These are phyloP conservation scores for Axinella damicornis DNA, from an alignment of 37 sponge, comb jelly and placozoan species.

Conservation along the genomic window DNA sequence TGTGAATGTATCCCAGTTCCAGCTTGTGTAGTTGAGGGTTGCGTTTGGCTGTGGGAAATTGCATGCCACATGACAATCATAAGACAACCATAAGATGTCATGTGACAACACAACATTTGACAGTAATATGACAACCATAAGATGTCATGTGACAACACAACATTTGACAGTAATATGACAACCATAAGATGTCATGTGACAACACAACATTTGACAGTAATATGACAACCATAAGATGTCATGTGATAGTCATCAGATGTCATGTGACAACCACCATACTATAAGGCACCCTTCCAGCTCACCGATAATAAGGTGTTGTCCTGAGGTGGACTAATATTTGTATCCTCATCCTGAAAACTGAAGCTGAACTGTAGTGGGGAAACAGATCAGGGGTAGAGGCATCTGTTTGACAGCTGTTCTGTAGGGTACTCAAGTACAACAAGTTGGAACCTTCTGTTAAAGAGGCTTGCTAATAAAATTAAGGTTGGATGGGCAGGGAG, in stretches of 20 bases:
- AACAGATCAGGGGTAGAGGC: background rate
- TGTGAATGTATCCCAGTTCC: conserved; percentile 66
- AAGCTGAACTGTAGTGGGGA: conserved; percentile 70
- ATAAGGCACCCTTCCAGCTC: too few relatives aligned
- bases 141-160: background rate
- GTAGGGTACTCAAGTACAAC: too few relatives aligned
- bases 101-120: background rate
- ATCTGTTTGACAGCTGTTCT: too few relatives aligned
- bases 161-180: too few relatives aligned
- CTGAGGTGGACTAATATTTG: background rate
- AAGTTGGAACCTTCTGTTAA: too few relatives aligned
- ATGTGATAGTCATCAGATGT: background rate
- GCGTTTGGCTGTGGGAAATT: background rate
- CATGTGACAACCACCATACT: too few relatives aligned
- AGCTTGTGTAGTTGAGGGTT: conserved; percentile 63
- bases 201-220: too few relatives aligned
- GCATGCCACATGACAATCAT: too few relatives aligned
- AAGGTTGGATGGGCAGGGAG: too few relatives aligned
- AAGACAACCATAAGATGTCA: background rate
- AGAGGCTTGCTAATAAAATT: too few relatives aligned
- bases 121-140: background rate
- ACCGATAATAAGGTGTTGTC: background rate
- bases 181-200: background rate
- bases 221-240: too few relatives aligned
- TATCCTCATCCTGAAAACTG: conserved; percentile 25